Base-by-base conservation (phyloP, 2,113 vertebrate genomes). In the Lucifuga dentata region DNA sequence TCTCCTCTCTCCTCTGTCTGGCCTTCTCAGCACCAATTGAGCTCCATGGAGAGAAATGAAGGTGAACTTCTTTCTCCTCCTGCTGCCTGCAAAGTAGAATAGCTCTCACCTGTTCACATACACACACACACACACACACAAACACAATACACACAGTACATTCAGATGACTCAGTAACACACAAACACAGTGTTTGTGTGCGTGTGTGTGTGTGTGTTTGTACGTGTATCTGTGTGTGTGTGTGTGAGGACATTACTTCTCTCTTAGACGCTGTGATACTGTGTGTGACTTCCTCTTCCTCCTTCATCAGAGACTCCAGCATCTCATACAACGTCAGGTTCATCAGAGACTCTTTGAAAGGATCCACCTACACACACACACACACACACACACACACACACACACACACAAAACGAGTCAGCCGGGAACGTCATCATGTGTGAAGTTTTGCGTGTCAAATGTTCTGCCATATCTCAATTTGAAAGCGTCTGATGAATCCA, bases 1-100 rank as follows among this genome's bases (percentile, higher is more conserved):
- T 81, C 11, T 87, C 85, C 75, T 92, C 85, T 1, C 80, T 70
- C 20, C 90, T 75, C 12, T 55, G 64, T 48, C 49, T 73, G 61
- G 81, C 90, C 33, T 57, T 86, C 66, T 90, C 77, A 0, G 90
- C 83, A 48, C 92, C 90, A 0, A 86, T 85, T 0, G 89, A 92
- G 20, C 1, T 94, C 95, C 50, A 92, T 76, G 23, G 94, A 2
- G 93, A 94, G 71, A 93, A 73, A 0, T 62, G 57, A 13, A 96
- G 56, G 7, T 77, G 70, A 21, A 92, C 21, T 0, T 70, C 38
- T 0, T 5, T 63, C 39, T 94, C 93, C 80, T 97, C 95, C 8
- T 93, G 73, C 63, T 86, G 29, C 8, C 92, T 92, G 7, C 85
- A 73, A 33, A 61, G 66, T 72, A 98, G 68, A 43, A 97, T 92